These are phyloP conservation scores for Scaptomyza cyrtandrae DNA, from an alignment of 2,888 invertebrate species.

Conservation along the genomic window DNA sequence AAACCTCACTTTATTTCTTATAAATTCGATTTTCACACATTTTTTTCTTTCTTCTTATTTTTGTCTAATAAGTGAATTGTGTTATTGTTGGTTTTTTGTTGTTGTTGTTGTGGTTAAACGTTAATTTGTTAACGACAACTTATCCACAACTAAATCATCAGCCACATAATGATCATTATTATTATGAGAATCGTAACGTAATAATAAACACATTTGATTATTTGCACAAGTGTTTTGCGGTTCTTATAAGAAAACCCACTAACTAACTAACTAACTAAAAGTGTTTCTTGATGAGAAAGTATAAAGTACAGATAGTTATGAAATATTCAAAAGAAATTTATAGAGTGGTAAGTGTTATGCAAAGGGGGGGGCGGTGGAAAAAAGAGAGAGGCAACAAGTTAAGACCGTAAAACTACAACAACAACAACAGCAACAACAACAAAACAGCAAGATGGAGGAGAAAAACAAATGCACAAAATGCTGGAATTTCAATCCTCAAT, in stretches of 20 bases:
- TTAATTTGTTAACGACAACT: constrained; percentile 10
- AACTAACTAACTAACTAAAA: constrained; percentile 7
- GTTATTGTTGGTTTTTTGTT: constrained; percentile 5
- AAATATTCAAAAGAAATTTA: constrained; percentile 13
- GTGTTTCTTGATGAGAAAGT: constrained; percentile 34
- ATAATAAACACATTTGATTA: constrained; percentile 33
- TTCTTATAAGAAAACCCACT: neutral
- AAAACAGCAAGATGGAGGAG: constrained; percentile 3
- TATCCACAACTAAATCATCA: neutral
- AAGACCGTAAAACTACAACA: constrained; percentile 43
- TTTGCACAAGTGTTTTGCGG: constrained; percentile 56
- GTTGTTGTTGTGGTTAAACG: constrained; percentile 14
- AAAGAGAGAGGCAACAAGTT: neutral
- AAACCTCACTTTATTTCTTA: too few species aligned
- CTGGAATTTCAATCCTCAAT: constrained; percentile 40
- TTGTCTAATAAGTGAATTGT: neutral
- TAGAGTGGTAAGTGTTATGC: too few species aligned
- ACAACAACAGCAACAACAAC: constrained; percentile 18
- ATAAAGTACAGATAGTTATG: constrained; percentile 18
- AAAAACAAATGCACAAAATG: constrained; percentile 21
- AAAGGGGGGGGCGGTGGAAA: neutral
- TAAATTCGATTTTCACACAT: too few species aligned
- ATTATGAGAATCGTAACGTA: constrained; percentile 18
- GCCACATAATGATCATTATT: constrained; percentile 14
- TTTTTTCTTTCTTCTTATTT: too few species aligned